phyloP scores from a whole-genome alignment of 1,140 invertebrate genomes.

The Drosophila miranda region DNA sequence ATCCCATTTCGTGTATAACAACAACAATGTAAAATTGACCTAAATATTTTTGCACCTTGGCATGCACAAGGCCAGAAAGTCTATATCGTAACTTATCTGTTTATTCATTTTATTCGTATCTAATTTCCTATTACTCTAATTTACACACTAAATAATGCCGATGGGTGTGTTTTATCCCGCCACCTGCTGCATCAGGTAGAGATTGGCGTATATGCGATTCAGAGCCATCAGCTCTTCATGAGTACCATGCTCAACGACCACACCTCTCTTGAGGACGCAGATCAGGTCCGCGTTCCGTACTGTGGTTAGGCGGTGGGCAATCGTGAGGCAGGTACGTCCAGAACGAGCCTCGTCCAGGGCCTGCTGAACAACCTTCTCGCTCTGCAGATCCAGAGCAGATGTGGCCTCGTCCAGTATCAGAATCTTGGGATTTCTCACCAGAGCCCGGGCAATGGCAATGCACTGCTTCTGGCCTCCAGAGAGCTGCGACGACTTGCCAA shows the following conservation, averaged over 20 bases:
- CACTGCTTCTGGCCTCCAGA: conserved; percentile 92
- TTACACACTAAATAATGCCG: conserved; percentile 40
- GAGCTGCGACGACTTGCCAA: conserved; percentile 89
- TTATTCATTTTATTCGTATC: conserved; percentile 10
- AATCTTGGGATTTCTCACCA: conserved; percentile 89
- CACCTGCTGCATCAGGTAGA: conserved; percentile 85
- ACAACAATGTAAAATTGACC: no score
- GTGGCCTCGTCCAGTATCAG: conserved; percentile 93
- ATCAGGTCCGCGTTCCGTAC: conserved; percentile 86
- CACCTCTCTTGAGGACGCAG: conserved; percentile 87
- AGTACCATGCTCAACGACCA: conserved; percentile 87
- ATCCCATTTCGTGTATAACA: no score
- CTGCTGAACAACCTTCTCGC: conserved; percentile 89
- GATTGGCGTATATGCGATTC: conserved; percentile 87
- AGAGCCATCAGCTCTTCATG: conserved; percentile 87
- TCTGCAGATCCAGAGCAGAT: conserved; percentile 92
- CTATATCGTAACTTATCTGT: no score
- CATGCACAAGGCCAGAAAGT: no score
- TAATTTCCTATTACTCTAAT: conserved; percentile 43
- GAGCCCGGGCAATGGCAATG: conserved; percentile 91
- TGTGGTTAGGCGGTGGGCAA: conserved; percentile 90
- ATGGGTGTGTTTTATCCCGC: conserved; percentile 23
- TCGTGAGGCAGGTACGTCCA: conserved; percentile 90
- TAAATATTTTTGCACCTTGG: no score
- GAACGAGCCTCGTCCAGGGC: conserved; percentile 86